Conservation (phyloP, 2,888 invertebrate genomes). For the Globia sparganii region DNA sequence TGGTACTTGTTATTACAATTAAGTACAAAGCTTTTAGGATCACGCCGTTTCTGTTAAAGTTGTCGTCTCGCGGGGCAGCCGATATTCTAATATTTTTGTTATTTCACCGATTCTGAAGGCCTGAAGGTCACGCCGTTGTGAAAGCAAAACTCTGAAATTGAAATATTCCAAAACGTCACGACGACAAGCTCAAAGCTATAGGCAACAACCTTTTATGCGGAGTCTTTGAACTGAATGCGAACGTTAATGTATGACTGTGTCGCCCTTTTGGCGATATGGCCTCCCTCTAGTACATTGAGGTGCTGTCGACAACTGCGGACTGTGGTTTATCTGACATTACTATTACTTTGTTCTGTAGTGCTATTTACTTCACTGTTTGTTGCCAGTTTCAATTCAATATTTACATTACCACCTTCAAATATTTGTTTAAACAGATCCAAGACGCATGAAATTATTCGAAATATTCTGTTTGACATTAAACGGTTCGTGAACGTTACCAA, state of each 20-base stretch:
- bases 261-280: conserved; percentile 34
- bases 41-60: conserved; percentile 43
- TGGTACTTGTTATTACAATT: conserved; percentile 54
- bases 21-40: conserved; percentile 63
- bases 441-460: conserved; percentile 29
- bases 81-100: conserved; percentile 58
- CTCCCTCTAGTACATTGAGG: conserved; percentile 12
- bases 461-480: conserved; percentile 45
- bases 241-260: conserved; percentile 46
- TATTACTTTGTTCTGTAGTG: conserved; percentile 44
- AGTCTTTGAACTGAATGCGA: conserved; percentile 50
- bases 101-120: conserved; percentile 46
- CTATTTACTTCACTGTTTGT: conserved; percentile 30
- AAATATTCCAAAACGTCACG: conserved; percentile 53
- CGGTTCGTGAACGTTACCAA: conserved; percentile 57
- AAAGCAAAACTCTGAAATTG: conserved; percentile 39
- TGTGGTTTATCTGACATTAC: conserved; percentile 39
- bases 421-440: conserved; percentile 42
- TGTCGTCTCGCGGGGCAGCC: conserved; percentile 37
- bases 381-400: conserved; percentile 33
- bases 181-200: conserved; percentile 45
- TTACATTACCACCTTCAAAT: conserved; percentile 36
- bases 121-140: conserved; percentile 38
- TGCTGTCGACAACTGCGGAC: conserved; percentile 36
- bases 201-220: conserved; percentile 48